Base-by-base conservation (phyloP, 2,113 vertebrate species). In the Burhinus bistriatus region DNA sequence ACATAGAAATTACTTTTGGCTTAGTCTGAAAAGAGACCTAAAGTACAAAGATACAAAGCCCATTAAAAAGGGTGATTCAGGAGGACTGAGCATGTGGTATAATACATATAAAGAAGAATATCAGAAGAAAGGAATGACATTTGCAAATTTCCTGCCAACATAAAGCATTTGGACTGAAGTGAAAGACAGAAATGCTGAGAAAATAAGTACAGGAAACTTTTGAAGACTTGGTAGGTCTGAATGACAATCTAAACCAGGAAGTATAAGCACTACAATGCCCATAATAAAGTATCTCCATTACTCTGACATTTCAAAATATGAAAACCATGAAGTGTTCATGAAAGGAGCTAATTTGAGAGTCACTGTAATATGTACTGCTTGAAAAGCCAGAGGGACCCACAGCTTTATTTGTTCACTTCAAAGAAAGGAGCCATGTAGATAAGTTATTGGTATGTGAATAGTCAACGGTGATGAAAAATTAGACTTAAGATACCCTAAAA, bases 141-240 rank as follows among this genome's bases (percentile, higher is more conserved):
- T 94, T 95, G 85, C 90, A 94, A 96, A 90, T 97, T 90, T 95
- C 40, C 72, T 96, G 85, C 55, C 76, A 96, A 68, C 38, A 72
- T 77, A 96, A 94, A 82, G 76, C 13, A 65, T 83, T 96, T 92
- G 59, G 51, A 81, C 59, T 90, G 90, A 89, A 93, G 30, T 69
- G 64, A 92, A 94, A 96, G 78, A 86, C 25, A 91, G 27, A 96
- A 94, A 95, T 94, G 78, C 49, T 93, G 95, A 85, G 71, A 93
- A 85, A 96, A 93, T 94, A 95, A 93, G 93, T 83, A 62, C 51
- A 88, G 62, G 42, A 96, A 95, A 93, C 44, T 75, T 95, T 17
- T 93, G 78, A 85, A 83, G 68, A 80, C 13, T 92, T 95, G 49
- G 58, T 80, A 80, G 34, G 19, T 75, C 69, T 93, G 85, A 95